Base-by-base conservation (phyloP, 2,888 invertebrate genomes). In the Conus canariensis region DNA sequence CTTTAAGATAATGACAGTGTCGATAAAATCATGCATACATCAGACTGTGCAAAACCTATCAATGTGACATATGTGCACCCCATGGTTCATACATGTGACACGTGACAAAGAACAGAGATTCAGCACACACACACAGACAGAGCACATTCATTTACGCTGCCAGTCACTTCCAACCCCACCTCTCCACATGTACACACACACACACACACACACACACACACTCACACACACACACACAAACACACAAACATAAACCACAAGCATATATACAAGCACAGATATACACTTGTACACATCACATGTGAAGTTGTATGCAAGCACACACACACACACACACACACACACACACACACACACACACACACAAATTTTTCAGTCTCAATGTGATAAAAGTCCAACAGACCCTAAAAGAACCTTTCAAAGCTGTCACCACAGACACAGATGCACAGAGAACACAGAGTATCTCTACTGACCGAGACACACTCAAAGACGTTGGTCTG, bases 401-500 rank as follows among this genome's bases (percentile, higher is more conserved):
- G 74, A 74, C 82, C 45, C 45, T 45, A 45, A 45, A 45, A 45
- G 45, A 45, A 45, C 45, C 45, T 45, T 45, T 45, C 7, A 64
- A 16, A 64, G 64, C 12, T 1, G 16, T 64, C 59, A 8, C n/a
- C 85, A 58, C 85, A 58, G 3, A 85, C n/a, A 85, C n/a, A 85
- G n/a, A 85, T 5, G 22, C 60, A 87, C 56, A 87, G 30, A 85
- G 12, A 67, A 58, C 56, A 82, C 14, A 30, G 45, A 45, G 45
- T 6, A 22, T 4, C 45, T 45, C 45, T 19, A 87, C 95, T 96
- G 96, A 98, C 98, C 96, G 97, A 97, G 88, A 98, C 98, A 92
- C 98, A 98, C 97, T 99, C 99, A 95, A 98, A 98, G 92, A 98
- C 97, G 77, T 93, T 93, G 94, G 98, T 98, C 98, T 98, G 93